Percentiles rank a stretch among this genome's conserved stretches.
Evolutionary conservation across 2,888 invertebrate genomes (phyloP).

Genomic region (Macaria liturata): DNA sequence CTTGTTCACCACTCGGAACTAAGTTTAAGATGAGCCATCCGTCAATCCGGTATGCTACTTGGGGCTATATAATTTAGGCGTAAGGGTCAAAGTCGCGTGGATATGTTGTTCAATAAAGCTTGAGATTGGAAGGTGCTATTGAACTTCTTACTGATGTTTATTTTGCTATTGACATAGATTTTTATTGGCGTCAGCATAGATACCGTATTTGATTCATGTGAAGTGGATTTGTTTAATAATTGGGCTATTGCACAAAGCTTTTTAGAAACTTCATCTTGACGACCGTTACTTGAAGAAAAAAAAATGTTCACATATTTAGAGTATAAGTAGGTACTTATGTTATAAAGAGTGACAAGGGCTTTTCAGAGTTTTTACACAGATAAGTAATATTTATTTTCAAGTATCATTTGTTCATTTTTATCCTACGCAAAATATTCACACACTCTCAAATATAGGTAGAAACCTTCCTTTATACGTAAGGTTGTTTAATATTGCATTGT

Average conservation of each 20-base stretch:
- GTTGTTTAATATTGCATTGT: no score
- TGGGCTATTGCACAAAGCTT: neutral
- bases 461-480: no score
- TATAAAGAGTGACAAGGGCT: no score
- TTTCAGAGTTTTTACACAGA: no score
- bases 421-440: no score
- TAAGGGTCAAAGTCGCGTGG: conserved; percentile 25
- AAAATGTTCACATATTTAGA: no score
- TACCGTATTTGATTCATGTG: conserved; percentile 8
- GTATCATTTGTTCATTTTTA: no score
- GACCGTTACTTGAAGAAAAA: no score
- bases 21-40: conserved; percentile 35
- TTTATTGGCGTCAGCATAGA: neutral
- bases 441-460: no score
- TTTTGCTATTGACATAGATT: conserved; percentile 14
- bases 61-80: conserved; percentile 23
- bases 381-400: no score
- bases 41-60: conserved; percentile 23
- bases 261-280: no score
- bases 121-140: conserved; percentile 40
- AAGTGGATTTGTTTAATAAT: conserved; percentile 2
- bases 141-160: conserved; percentile 46
- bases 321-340: no score
- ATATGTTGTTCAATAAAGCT: conserved; percentile 18
- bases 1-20: conserved; percentile 34